Evolutionary conservation across 2,113 vertebrate genomes (phyloP), one percentile per base, ranked within the genome.

Genomic region (Oncorhynchus keta): DNA sequence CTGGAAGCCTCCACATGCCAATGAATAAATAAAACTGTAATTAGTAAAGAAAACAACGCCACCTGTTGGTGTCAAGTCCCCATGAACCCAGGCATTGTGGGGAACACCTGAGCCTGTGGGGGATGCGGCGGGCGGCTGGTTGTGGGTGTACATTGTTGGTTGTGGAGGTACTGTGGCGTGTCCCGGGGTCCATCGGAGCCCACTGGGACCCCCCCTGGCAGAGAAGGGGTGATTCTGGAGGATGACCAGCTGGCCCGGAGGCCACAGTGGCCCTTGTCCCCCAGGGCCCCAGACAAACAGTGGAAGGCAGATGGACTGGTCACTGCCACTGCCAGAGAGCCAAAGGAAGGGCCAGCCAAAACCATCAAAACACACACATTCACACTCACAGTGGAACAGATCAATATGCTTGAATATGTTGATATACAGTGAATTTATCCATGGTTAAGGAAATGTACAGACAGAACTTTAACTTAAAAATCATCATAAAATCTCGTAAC

Each of bases 221-320:
- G 87, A 55, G 3, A 45, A 72, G 82, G 80, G 85, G 82, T 79
- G 73, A 86, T 89, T 89, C 77, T 83, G 83, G 87, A 76, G 86
- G 69, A 76, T 75, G 86, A 92, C 88, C 92, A 93, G 89, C 87
- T 93, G 91, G 87, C 83, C 87, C 80, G 83, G 45, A 77, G 84
- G 88, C 85, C 84, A 87, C 81, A 66, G 81, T 82, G 81, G 84
- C 80, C 81, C 70, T 73, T 80, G 75, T 72, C 90, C 88, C 88
- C 89, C 79, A 80, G 89, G 92, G 80, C 85, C 81, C 72, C 71
- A 79, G 39, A 61, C 82, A 87, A 84, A 87, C 91, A 89, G 87
- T 85, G 76, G 89, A 88, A 90, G 90, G 90, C 92, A 94, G 92
- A 94, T 93, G 92, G 93, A 93, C 86, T 80, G 89, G 89, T 85